Evolutionary conservation across 2,888 invertebrate genomes (phyloP), one percentile per base, ranked within the genome.

Genomic region (Tachina lurida): DNA sequence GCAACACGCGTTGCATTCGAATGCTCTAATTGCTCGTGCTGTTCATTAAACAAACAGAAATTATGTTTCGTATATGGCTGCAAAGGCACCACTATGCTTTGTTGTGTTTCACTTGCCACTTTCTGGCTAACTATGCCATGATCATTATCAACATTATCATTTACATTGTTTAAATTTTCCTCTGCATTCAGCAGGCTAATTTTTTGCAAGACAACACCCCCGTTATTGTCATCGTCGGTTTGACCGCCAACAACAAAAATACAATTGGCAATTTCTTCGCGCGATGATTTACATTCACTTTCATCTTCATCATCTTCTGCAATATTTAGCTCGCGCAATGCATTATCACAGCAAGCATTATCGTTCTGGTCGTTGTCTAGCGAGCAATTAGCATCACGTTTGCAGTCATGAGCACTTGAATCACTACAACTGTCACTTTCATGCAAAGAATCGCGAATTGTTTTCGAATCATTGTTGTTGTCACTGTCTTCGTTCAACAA

Each of bases 241-340:
- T 87, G 87, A 71, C 90, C 91, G 87, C 90, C 91, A 78, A 90
- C 90, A 76, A 91, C 90, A 82, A 91, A 89, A 88, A 91, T 91
- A 87, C 90, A 90, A 88, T 91, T 91, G 89, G 90, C 91, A 77
- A 91, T 88, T 88, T 91, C 91, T 88, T 89, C 90, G 54, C 75
- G 70, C 71, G 74, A 77, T 86, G 88, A 79, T 87, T 87, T 88
- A 88, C 89, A 88, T 88, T 90, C 90, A 89, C 89, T 89, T 89
- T 90, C 90, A 88, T 90, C 89, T 88, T 87, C 80, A 15, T 65
- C 70, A 19, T 89, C 89, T 47, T 88, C 75, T 54, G 84, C 62
- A 49, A 83, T 83, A 52, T 78, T 56, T 65, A 68, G 73, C 45
- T 41, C 76, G 47, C 67, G 39, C 56, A 19, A 41, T 56, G 58